These are phyloP conservation scores for Caenorhabditis inopinata DNA, from an alignment of 1,140 invertebrate species.

Conservation along the genomic window DNA sequence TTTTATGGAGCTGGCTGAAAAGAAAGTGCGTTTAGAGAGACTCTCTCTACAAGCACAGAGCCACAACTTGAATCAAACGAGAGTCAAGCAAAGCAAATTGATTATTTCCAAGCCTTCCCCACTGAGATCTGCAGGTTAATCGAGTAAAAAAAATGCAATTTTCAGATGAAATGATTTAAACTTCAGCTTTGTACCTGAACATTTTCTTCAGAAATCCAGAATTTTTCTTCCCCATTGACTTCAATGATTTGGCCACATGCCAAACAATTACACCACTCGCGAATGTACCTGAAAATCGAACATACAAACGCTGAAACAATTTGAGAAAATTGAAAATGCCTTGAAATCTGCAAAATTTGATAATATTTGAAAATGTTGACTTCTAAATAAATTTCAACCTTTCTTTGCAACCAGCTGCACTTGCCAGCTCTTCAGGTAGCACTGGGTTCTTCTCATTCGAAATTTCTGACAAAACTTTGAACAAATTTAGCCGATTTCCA, in stretches of 20 bases:
- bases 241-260: slow-evolving; percentile 53
- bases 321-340: background rate
- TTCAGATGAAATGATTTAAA: slow-evolving; percentile 40
- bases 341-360: too few species aligned
- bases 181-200: background rate
- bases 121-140: too few species aligned
- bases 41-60: too few species aligned
- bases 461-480: background rate
- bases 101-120: too few species aligned
- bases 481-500: background rate
- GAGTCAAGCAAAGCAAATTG: too few species aligned
- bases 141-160: too few species aligned
- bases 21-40: too few species aligned
- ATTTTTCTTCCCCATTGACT: slow-evolving; percentile 49
- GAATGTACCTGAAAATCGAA: slow-evolving; percentile 39
- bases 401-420: background rate
- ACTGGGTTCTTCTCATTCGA: slow-evolving; percentile 2
- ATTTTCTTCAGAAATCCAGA: slow-evolving; percentile 50
- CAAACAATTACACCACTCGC: slow-evolving; percentile 42
- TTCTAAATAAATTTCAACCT: background rate
- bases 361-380: background rate
- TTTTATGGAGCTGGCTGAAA: too few species aligned
- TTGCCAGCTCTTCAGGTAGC: slow-evolving; percentile 22
- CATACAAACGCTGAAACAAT: background rate
- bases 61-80: too few species aligned